A percentile compares a stretch with the other conserved stretches of the same genome.
Conservation (phyloP, 1,140 invertebrate genomes). For the Caligus rogercresseyi region DNA sequence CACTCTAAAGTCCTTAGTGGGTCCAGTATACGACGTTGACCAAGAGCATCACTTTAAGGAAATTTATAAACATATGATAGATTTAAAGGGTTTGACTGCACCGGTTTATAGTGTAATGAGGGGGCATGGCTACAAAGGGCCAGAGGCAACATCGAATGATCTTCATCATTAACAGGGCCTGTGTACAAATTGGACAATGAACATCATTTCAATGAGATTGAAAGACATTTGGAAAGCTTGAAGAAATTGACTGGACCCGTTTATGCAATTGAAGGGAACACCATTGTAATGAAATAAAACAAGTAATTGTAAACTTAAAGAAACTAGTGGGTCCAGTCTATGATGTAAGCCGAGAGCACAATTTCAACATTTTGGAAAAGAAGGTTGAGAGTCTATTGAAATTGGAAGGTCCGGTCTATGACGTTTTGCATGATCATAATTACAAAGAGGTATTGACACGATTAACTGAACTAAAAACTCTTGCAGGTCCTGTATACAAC, state of each 20-base stretch:
- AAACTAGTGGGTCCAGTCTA: constrained; percentile 17
- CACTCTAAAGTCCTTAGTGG: constrained; percentile 4
- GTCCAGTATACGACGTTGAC: constrained; percentile 15
- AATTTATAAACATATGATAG: background rate
- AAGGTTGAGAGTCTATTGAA: constrained; percentile 1
- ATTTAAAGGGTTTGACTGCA: constrained; percentile 9
- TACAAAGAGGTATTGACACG: constrained; percentile 1
- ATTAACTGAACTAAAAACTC: constrained; percentile 2
- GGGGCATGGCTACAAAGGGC: background rate
- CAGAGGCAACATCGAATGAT: background rate
- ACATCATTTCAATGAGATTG: constrained; percentile 13
- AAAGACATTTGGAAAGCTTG: background rate
- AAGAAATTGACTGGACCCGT: constrained; percentile 13
- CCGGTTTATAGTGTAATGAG: constrained; percentile 8
- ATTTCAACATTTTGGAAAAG: constrained; percentile 4
- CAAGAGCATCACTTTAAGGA: constrained; percentile 12
- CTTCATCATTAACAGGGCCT: background rate
- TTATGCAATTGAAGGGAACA: constrained; percentile 14
- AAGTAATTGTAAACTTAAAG: background rate
- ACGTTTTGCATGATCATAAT: constrained; percentile 12
- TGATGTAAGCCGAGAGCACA: constrained; percentile 4
- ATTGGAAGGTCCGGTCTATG: constrained; percentile 17
- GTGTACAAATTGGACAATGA: constrained; percentile 13
- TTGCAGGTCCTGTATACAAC: constrained; percentile 13
- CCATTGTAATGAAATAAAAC: constrained; percentile 13